phyloP scores from a whole-genome alignment of 30 jellyfish, hydroid and myxozoan genomes.

The Mastigias papua region DNA sequence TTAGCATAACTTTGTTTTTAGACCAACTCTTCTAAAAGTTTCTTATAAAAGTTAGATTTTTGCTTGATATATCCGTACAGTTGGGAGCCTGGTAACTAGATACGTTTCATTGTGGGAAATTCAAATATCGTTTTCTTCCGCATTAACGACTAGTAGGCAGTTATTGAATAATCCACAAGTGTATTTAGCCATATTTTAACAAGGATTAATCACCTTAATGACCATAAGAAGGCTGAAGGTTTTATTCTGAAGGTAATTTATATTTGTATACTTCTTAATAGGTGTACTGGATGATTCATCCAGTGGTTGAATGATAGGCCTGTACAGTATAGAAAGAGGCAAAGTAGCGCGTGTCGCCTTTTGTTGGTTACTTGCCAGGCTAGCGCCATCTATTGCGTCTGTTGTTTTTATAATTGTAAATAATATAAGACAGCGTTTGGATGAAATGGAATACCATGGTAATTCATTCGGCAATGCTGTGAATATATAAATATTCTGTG shows the following conservation, averaged over 20 bases:
- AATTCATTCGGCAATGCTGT: no score
- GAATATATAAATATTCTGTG: no score
- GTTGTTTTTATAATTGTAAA: neutral
- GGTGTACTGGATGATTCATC: neutral
- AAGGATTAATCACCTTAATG: neutral
- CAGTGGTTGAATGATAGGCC: no score
- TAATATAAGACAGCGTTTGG: no score
- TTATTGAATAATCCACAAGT: no score
- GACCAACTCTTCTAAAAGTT: no score
- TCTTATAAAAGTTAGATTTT: no score
- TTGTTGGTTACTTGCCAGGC: neutral
- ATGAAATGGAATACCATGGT: no score
- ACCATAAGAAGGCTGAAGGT: neutral
- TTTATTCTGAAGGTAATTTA: neutral
- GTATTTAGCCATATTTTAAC: neutral
- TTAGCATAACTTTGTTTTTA: no score
- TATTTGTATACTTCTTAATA: no score
- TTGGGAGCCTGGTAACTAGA: conserved; percentile 8
- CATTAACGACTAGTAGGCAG: neutral
- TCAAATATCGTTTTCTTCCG: neutral
- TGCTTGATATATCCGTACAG: no score
- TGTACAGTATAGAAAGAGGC: neutral
- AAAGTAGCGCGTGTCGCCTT: neutral
- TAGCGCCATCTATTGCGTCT: neutral
- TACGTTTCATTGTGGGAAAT: conserved; percentile 7